phyloP scores from a whole-genome alignment of 2,113 vertebrate species.

The Alligator mississippiensis region DNA sequence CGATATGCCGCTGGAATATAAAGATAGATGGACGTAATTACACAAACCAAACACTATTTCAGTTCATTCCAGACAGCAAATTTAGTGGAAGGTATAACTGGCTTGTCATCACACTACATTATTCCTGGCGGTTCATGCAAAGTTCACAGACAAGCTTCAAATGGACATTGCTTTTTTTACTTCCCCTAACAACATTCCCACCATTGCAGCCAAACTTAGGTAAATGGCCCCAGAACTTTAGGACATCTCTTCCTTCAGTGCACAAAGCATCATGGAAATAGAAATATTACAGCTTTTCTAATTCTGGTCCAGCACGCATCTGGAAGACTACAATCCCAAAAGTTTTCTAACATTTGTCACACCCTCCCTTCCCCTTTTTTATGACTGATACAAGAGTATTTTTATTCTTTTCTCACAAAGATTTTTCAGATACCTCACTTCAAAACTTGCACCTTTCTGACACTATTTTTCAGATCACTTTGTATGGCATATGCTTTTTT shows the following conservation, averaged over 20 bases:
- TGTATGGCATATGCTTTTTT: neutral
- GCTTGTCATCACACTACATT: constrained; percentile 98
- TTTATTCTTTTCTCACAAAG: neutral
- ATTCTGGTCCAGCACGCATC: neutral
- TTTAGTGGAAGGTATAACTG: constrained; percentile 98
- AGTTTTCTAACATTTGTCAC: constrained; percentile 2
- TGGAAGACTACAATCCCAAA: neutral
- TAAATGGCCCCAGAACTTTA: constrained; percentile 78
- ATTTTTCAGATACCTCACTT: neutral
- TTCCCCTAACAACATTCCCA: constrained; percentile 73
- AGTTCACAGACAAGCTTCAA: constrained; percentile 97
- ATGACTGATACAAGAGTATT: neutral
- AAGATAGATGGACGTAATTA: constrained; percentile 99
- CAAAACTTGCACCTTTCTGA: neutral
- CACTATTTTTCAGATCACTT: neutral
- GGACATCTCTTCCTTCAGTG: constrained; percentile 78
- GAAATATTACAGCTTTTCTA: constrained; percentile 27
- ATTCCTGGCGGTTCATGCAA: constrained; percentile 98
- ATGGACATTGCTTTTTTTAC: constrained; percentile 86
- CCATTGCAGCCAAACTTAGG: constrained; percentile 80
- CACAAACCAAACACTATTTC: constrained; percentile 99
- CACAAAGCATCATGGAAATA: constrained; percentile 69
- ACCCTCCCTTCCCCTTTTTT: neutral
- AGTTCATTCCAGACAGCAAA: constrained; percentile 98
- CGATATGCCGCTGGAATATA: constrained; percentile 99